These are phyloP conservation scores for Platycnemis pennipes DNA, from an alignment of 2,888 invertebrate genomes.

Conservation along the genomic window DNA sequence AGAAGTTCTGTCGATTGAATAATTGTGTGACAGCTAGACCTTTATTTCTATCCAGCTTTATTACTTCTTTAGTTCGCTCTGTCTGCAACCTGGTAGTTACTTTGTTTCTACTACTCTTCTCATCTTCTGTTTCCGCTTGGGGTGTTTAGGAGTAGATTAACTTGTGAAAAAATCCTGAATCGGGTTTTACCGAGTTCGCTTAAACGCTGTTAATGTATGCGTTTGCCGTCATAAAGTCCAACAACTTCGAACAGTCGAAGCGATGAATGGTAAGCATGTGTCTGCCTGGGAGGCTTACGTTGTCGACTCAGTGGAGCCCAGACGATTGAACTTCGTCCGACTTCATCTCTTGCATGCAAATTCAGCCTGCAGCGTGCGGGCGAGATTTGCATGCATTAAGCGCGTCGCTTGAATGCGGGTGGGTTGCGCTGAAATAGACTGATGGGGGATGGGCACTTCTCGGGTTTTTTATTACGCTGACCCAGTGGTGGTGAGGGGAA, in stretches of 20 bases:
- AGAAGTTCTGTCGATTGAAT: too few species aligned
- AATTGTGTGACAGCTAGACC: too few species aligned
- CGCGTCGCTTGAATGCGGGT: background rate
- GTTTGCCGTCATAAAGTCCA: background rate
- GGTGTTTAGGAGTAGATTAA: background rate
- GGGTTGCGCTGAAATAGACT: background rate
- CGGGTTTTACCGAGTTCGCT: background rate
- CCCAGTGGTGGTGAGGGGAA: background rate
- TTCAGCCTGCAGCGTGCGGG: background rate
- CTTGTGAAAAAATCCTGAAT: background rate
- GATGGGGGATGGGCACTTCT: too few species aligned
- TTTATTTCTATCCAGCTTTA: too few species aligned
- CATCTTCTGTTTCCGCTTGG: too few species aligned
- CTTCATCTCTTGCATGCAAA: background rate
- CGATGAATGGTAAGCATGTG: slow-evolving; percentile 17
- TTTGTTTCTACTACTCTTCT: background rate
- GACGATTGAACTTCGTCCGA: background rate
- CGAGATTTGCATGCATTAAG: background rate
- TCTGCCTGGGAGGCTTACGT: background rate
- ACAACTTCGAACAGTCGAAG: background rate
- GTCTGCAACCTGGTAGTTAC: too few species aligned
- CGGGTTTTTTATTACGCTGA: background rate
- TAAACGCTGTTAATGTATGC: background rate
- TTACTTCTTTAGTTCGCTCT: too few species aligned
- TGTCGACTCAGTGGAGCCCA: background rate